Base-by-base conservation (phyloP, 2,888 invertebrate species). In the Laspeyria flexula region DNA sequence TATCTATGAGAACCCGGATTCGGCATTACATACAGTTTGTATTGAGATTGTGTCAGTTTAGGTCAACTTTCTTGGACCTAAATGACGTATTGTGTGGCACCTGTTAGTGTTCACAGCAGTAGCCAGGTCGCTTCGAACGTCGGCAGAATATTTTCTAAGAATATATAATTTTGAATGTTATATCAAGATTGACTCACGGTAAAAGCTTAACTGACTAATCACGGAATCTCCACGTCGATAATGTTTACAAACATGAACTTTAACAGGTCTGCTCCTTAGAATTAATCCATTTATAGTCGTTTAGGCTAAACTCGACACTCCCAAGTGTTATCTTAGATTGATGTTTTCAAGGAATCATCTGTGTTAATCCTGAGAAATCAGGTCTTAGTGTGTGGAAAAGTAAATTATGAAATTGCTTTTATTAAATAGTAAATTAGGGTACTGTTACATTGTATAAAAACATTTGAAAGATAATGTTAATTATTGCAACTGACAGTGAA, bases 1-100 rank as follows among this genome's bases (percentile, higher is more conserved):
- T 39, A 38, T 39, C 66, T 44, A 50, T 42, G 38, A 55, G 49
- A 25, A 64, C 42, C 62, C 64, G 68, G 65, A 66, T 62, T 65
- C 60, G 54, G 52, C 41, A 38, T 69, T 54, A 60, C 50, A 37
- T 53, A 35, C 33, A 51, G 41, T 55, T 56, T 43, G 56, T 47
- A 49, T 55, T 52, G 41, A 29, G 55, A 65, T 59, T 61, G 61
- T 60, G 55, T 48, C 58, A 70, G 40, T 45, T 60, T 41, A 43
- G 66, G 63, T 55, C 44, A 55, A 46, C 70, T 70, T 70, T 70
- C 59, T 66, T 68, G 54, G 39, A 50, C 54, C 44, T 50, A 37
- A 58, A 47, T 66, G 70, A 69, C 66, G 51, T 52, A 66, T n/a
- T 35, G 12, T 12, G 12, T 41, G 23, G 37, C 52, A 61, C 66